These are phyloP conservation scores for Whitmania pigra DNA, from an alignment of 1,140 invertebrate genomes.

Conservation along the genomic window DNA sequence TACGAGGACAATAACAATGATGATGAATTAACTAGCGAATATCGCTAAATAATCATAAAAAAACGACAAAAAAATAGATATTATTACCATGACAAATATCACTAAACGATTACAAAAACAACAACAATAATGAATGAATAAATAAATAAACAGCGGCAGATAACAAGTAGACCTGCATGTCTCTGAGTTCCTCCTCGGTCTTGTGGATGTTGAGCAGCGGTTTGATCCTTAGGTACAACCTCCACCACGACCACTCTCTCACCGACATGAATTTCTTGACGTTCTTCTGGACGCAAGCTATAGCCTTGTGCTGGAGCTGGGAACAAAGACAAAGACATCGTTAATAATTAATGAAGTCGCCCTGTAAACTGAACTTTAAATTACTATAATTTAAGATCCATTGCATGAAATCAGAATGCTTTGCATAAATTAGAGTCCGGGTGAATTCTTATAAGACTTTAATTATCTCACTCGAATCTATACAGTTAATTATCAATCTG, in stretches of 20 bases:
- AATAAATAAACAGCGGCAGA: too few relatives aligned
- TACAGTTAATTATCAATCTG: too few relatives aligned
- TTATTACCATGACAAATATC: too few relatives aligned
- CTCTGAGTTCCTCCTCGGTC: conserved; percentile 72
- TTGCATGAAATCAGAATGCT: neutral
- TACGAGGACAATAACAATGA: neutral
- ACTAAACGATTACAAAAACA: neutral
- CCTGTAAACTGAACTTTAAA: too few relatives aligned
- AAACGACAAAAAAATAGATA: too few relatives aligned
- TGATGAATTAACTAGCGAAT: neutral
- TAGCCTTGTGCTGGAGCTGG: conserved; percentile 68
- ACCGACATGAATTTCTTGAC: conserved; percentile 77
- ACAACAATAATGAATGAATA: neutral
- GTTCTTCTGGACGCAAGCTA: conserved; percentile 81
- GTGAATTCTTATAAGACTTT: too few relatives aligned
- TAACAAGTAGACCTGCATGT: conserved; percentile 57
- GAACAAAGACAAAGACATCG: neutral
- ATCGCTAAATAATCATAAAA: too few relatives aligned
- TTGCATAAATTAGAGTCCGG: neutral
- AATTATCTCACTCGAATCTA: too few relatives aligned
- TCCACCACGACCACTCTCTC: conserved; percentile 88
- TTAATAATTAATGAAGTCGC: too few relatives aligned
- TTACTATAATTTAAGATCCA: too few relatives aligned
- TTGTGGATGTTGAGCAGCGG: conserved; percentile 80
- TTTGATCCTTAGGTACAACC: conserved; percentile 71